Base-by-base conservation (phyloP, 30 jellyfish, hydroid and myxozoan species). In the Aurelia aurita complex sp. Pacific region DNA sequence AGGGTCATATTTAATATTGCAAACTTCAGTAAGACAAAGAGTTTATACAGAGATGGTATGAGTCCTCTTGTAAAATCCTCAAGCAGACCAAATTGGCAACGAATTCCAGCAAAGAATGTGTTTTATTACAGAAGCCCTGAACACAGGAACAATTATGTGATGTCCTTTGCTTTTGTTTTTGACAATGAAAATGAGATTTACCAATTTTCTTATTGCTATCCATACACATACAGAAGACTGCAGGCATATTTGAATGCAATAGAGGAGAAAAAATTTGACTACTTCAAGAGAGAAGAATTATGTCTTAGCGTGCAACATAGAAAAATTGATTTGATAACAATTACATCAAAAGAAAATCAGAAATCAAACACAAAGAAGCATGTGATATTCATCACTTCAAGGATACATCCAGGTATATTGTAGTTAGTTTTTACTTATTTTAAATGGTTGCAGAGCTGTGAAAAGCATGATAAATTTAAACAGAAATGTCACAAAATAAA, bases 111-210 rank as follows among this genome's bases (percentile, higher is more conserved):
- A 16, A 93, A 88, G 59, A 93, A 93, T 83, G 97, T 93, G 57
- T 93, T 93, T 82, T 93, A 93, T 67, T 93, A 93, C 73, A 69
- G 94, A 36, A 81, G 96, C 67, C 98, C 98, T 18, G 98, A 93
- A 11, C 98, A 93, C 69, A 70, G 94, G 33, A 78, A 73, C 66
- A 93, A 88, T 64, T 93, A 93, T 79, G 98, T 93, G 61, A 93
- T 93, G 96, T 93, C 98, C 8, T 93, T 93, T 83, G 98, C 98
- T 29, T 93, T 93, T 72, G 94, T 97, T 46, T 88, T 93, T 88
- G 98, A 93, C 73, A 83, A 74, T 60, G 97, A 79, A 18, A 79
- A 86, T 65, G 98, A 90, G 66, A 96, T 88, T 62, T 93, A 93
- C 77, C 96, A 84, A 75, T 93, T 93, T 66, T 90, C 97, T 5